phyloP scores from a whole-genome alignment of 2,113 vertebrate species.

The Picathartes gymnocephalus region DNA sequence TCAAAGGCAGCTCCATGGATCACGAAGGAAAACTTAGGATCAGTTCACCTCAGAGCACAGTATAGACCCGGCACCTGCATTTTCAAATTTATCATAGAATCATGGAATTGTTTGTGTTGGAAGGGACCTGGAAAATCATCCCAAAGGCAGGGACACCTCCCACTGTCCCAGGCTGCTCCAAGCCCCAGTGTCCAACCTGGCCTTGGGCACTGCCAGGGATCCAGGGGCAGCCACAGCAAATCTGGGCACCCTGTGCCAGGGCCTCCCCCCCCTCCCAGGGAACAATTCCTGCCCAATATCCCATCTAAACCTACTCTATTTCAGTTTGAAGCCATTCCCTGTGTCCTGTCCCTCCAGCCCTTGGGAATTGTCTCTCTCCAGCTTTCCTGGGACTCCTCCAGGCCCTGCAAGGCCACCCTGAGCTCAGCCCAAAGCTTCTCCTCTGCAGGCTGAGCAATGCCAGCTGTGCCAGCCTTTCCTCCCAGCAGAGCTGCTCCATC shows the following conservation, averaged over 20 bases:
- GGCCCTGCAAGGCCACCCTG: neutral
- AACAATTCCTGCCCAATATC: neutral
- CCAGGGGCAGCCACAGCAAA: neutral
- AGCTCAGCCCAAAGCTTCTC: neutral
- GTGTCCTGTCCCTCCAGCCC: neutral
- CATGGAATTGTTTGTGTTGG: neutral
- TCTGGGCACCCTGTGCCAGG: neutral
- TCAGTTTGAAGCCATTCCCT: neutral
- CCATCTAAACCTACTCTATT: neutral
- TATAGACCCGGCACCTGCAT: neutral
- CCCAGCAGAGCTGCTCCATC: neutral
- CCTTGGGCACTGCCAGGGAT: neutral
- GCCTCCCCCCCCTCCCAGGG: neutral
- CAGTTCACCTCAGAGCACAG: neutral
- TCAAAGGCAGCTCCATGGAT: neutral
- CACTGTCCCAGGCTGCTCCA: neutral
- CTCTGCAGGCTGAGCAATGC: neutral
- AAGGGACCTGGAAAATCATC: rapidly evolving
- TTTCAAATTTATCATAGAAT: neutral
- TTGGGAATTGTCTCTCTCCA: neutral
- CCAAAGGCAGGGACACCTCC: neutral
- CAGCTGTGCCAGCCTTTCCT: neutral
- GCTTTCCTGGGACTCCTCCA: neutral
- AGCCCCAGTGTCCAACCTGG: neutral
- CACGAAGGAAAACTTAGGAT: neutral